Base-by-base conservation (phyloP, 2,888 invertebrate species). In the Megastigmus dorsalis region DNA sequence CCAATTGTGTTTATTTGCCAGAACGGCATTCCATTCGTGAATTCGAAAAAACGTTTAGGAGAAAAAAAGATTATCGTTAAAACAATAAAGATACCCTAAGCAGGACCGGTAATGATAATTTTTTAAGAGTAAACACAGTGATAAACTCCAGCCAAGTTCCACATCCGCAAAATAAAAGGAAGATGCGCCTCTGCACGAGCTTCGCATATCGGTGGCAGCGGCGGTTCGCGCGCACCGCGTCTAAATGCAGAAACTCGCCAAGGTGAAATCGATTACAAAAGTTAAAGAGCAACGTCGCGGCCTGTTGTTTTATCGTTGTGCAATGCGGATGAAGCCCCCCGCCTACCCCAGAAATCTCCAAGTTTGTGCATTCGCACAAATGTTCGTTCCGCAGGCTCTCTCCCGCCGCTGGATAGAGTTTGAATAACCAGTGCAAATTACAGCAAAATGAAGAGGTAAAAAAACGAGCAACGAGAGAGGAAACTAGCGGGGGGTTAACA, bases 181-280 rank as follows among this genome's bases (percentile, higher is more conserved):
- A n/a, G 10, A 20, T 3, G n/a, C 15, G 1, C 50, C 3, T n/a
- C n/a, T n/a, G n/a, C n/a, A 13, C 18, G 30, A 18, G 30, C n/a
- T 9, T n/a, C 33, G 9, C 15, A n/a, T n/a, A 30, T 13, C 45
- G 18, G 33, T 13, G 62, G 30, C 43, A 5, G 30, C 36, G 33
- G 13, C 3, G n/a, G n/a, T n/a, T 4, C 33, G 28, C 3, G 18
- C 13, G 48, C 2, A 6, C 15, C 10, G 54, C 13, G 45, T 36
- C 30, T 26, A 26, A 45, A 71, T 48, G 28, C 48, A 71, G 48
- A 70, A 48, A 15, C 30, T n/a, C n/a, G n/a, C 59, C 50, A 72
- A 72, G 65, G 50, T 50, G 41, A 65, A 72, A 50, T 72, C 62
- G 50, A 72, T 66, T 72, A 66, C 41, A 43, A 66, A 69, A 72